A percentile compares a stretch with the other conserved stretches of the same genome.
Evolutionary conservation across 2,113 vertebrate genomes (phyloP).

Genomic region (Lepus timidus): DNA sequence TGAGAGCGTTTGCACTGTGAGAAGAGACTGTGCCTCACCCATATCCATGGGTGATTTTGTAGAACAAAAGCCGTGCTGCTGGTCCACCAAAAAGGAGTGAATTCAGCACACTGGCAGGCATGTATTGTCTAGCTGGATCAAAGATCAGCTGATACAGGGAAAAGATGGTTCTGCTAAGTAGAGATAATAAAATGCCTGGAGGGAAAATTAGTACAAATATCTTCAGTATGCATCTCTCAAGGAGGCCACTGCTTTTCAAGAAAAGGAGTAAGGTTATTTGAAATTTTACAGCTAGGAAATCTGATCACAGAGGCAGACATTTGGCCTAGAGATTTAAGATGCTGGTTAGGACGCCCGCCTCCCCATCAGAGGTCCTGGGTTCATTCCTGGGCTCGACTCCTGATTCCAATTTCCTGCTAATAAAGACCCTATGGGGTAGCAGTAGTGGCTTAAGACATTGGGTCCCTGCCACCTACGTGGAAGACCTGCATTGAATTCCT

Average conservation of each 20-base stretch:
- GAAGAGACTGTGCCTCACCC: constrained; percentile 27
- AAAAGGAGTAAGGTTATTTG: not conserved
- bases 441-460: no score
- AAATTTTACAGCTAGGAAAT: constrained; percentile 30
- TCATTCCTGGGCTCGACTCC: not conserved
- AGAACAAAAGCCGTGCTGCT: not conserved
- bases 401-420: no score
- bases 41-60: constrained; percentile 12
- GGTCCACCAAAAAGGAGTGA: constrained; percentile 11
- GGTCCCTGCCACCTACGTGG: no score
- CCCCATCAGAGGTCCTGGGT: not conserved
- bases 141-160: not conserved
- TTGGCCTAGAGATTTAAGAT: no score
- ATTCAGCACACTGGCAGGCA: not conserved
- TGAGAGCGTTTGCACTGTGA: not conserved
- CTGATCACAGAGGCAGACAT: not conserved
- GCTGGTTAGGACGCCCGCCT: no score
- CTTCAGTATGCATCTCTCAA: not conserved
- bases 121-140: not conserved
- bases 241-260: constrained; percentile 39
- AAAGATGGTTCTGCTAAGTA: not conserved
- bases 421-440: no score
- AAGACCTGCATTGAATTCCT: no score
- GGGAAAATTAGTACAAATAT: not conserved
- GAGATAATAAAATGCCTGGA: not conserved